Base-by-base conservation (phyloP, 2,113 vertebrate genomes). In the Cavia porcellus region DNA sequence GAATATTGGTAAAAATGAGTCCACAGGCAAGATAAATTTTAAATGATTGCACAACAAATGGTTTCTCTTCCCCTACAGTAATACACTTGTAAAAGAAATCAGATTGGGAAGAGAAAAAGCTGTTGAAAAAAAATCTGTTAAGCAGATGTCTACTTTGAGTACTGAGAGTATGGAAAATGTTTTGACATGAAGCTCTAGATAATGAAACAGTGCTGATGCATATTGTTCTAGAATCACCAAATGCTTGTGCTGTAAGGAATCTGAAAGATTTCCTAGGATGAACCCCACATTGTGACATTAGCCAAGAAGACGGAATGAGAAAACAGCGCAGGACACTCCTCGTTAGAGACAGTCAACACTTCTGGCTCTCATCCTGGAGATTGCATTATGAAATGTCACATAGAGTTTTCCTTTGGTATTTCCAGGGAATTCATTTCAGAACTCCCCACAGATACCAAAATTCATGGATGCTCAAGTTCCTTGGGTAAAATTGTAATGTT, bases 121-220 rank as follows among this genome's bases (percentile, higher is more conserved):
- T 97, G 95, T 96, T 88, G 93, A 90, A 96, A 96, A 52, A 96
- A 90, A 86, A 86, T 70, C 72, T 95, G 87, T 64, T 92, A 89
- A 97, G 72, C 95, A 97, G 95, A 97, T 97, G 96, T 92, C 95
- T 96, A 96, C 92, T 94, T 80, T 89, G 85, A 92, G 79, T 83
- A 45, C 96, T 89, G 72, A 90, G 90, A 96, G 97, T 97, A 89
- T 79, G 81, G 94, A 97, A 91, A 97, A 96, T 97, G 88, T 97
- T 98, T 97, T 97, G 96, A 94, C 95, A 96, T 20, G 24, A 92
- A 86, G 77, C 84, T 96, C 77, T 88, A 89, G 96, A 90, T 97
- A 95, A 95, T 90, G 96, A 97, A 96, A 96, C 94, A 94, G 85
- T 94, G 94, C 96, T 98, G 96, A 98, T 92, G 97, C 96, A 95